Percentiles rank a stretch among this genome's conserved stretches.
Evolutionary conservation across 1,140 invertebrate genomes (phyloP).

Genomic region (Neodiprion virginianus): DNA sequence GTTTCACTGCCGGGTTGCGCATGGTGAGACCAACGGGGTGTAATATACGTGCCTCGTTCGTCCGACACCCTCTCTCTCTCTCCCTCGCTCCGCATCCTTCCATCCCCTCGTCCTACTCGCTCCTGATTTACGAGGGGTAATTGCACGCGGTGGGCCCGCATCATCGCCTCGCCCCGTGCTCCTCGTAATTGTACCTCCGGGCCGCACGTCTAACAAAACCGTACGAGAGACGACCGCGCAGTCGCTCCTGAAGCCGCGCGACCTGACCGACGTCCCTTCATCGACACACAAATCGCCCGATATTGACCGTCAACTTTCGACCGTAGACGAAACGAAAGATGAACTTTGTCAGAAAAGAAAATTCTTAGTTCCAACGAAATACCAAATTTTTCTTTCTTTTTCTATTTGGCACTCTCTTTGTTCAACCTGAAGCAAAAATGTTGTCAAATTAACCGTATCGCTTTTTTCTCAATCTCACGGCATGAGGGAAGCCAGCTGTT

Average conservation of each 20-base stretch:
- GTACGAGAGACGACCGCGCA: background rate
- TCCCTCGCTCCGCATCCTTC: background rate
- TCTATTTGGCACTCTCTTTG: no score
- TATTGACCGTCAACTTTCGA: no score
- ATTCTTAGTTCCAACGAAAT: no score
- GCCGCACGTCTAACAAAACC: conserved; percentile 20
- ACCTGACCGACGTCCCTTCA: background rate
- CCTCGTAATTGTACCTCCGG: conserved; percentile 34
- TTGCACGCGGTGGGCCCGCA: conserved; percentile 34
- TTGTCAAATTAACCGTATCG: no score
- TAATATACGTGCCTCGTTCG: background rate
- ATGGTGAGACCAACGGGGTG: background rate
- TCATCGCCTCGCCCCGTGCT: conserved; percentile 32
- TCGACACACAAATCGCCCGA: no score
- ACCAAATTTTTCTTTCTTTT: no score
- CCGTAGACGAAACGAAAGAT: no score
- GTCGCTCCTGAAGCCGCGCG: conserved; percentile 18
- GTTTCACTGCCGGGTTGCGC: conserved; percentile 7
- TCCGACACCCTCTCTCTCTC: conserved; percentile 4
- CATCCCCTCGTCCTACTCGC: conserved; percentile 19
- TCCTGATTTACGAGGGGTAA: conserved; percentile 44
- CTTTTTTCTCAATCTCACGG: no score
- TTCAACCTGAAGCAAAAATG: no score
- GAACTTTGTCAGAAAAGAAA: no score
- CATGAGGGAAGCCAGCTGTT: no score